These are phyloP conservation scores for Eulemur mongoz DNA, from an alignment of 2,797 vertebrate species.

Conservation along the genomic window DNA sequence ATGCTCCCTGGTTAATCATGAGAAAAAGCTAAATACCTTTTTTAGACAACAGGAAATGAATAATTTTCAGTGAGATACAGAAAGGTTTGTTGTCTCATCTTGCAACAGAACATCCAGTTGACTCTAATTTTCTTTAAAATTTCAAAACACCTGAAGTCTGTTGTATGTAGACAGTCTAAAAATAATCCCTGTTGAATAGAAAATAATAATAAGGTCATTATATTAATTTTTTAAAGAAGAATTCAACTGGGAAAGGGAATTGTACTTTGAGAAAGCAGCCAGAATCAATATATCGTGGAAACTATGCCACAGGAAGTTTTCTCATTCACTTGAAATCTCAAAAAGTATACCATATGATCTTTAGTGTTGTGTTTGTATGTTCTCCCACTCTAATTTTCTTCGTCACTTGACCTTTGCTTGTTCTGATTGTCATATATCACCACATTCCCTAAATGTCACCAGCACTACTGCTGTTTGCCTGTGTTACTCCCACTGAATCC, in stretches of 20 bases:
- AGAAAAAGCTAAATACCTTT: neutral
- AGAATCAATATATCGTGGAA: neutral
- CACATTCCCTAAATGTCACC: neutral
- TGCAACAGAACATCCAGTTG: neutral
- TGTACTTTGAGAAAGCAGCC: neutral
- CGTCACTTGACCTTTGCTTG: neutral
- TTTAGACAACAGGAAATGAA: neutral
- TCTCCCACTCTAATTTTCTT: neutral
- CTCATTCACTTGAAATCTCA: neutral
- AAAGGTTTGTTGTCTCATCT: neutral
- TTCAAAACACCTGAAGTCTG: neutral
- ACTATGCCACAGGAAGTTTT: neutral
- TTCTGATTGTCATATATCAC: neutral
- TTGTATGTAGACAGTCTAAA: neutral
- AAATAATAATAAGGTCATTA: neutral
- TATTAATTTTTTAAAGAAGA: neutral
- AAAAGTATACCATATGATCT: neutral
- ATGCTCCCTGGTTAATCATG: neutral
- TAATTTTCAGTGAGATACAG: neutral
- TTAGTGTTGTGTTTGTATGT: neutral
- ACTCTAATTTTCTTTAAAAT: neutral
- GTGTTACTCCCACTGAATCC: neutral
- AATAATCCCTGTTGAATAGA: neutral
- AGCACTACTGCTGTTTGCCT: neutral
- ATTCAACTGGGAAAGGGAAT: neutral